Conservation (phyloP, 2,797 vertebrate genomes). For the Takifugu rubripes region DNA sequence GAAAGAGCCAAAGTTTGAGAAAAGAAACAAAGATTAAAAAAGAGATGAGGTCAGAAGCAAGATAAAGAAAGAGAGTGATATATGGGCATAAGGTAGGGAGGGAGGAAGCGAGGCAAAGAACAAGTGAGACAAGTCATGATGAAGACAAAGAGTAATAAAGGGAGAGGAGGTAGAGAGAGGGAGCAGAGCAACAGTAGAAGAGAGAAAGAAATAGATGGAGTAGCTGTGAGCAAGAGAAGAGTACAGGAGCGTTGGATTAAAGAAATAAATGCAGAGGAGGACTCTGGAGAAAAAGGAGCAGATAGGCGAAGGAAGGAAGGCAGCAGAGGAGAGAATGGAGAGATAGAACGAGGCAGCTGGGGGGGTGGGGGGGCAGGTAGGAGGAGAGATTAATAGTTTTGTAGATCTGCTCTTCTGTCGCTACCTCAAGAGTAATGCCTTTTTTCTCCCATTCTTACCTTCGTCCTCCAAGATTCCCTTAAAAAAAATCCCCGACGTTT, state of each 20-base stretch:
- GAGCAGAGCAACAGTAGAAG: conserved; percentile 33
- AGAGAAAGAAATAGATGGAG: conserved; percentile 63
- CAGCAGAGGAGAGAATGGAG: conserved; percentile 42
- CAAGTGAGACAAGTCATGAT: conserved; percentile 47
- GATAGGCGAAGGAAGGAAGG: conserved; percentile 48
- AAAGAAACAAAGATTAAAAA: conserved; percentile 26
- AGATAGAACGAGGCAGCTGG: conserved; percentile 46
- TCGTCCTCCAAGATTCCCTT: conserved; percentile 60
- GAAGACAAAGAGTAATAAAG: conserved; percentile 59
- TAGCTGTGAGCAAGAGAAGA: conserved; percentile 44
- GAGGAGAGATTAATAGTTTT: conserved; percentile 72
- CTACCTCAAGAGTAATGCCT: conserved; percentile 71
- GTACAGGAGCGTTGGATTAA: conserved; percentile 64
- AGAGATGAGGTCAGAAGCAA: conserved; percentile 43
- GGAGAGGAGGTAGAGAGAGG: conserved; percentile 19
- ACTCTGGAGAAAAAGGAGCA: conserved; percentile 57
- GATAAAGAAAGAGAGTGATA: not conserved
- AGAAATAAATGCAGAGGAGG: conserved; percentile 68
- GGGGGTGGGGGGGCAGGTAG: conserved; percentile 26
- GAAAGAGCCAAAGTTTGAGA: conserved; percentile 33
- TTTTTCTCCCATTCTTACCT: conserved; percentile 63
- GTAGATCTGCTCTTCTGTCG: conserved; percentile 69
- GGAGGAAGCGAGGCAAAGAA: conserved; percentile 32
- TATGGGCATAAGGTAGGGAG: not conserved
- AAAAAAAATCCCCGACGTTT: conserved; percentile 54